Evolutionary conservation across 1,140 invertebrate species (phyloP).

Genomic region (Procambarus clarkii): DNA sequence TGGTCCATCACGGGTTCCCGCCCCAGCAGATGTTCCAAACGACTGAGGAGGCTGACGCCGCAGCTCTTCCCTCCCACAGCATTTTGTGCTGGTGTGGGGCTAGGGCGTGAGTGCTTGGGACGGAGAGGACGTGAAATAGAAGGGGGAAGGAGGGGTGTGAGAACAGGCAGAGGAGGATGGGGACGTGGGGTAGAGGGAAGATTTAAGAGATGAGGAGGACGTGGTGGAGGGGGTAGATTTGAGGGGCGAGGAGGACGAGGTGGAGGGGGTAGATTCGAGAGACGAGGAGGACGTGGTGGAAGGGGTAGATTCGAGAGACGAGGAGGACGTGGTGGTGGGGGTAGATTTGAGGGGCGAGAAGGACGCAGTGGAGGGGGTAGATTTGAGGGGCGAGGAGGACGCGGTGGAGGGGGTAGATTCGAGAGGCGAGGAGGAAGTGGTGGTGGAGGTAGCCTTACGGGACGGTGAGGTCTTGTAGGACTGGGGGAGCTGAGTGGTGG

Average conservation of each 20-base stretch:
- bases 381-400: background rate
- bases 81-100: background rate
- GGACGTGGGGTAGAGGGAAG: background rate
- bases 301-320: background rate
- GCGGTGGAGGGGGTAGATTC: background rate
- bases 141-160: background rate
- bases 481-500: background rate
- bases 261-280: background rate
- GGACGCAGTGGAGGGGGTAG: background rate
- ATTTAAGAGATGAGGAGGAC: background rate
- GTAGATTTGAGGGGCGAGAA: background rate
- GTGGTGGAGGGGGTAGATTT: background rate
- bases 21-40: conserved; percentile 21
- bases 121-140: background rate
- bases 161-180: background rate
- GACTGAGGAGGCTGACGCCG: background rate
- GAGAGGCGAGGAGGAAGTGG: background rate
- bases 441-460: background rate
- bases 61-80: background rate
- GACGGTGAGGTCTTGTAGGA: no score
- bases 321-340: background rate
- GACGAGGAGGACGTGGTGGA: background rate
- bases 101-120: background rate
- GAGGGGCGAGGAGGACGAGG: background rate
- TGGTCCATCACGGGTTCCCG: conserved; percentile 23